phyloP scores from a whole-genome alignment of 2,888 invertebrate genomes.

The Oeneis ivallda region DNA sequence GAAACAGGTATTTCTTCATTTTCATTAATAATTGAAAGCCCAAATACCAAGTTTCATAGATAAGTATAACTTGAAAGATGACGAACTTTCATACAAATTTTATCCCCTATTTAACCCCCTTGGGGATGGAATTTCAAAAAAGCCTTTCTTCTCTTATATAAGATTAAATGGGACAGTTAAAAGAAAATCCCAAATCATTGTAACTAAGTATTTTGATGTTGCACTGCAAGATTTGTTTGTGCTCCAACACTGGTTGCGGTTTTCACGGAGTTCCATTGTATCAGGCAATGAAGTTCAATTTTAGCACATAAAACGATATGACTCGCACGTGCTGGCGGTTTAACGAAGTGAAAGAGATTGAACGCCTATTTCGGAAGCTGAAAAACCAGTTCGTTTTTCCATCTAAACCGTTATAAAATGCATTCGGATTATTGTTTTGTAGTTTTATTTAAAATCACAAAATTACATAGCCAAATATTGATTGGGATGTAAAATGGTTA shows the following conservation, averaged over 20 bases:
- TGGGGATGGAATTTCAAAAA: too few relatives aligned
- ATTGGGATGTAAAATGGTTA: background rate
- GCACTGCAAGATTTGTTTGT: background rate
- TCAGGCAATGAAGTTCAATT: slow-evolving; percentile 35
- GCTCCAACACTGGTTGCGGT: background rate
- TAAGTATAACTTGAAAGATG: too few relatives aligned
- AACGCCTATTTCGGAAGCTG: slow-evolving; percentile 17
- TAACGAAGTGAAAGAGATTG: slow-evolving; percentile 31
- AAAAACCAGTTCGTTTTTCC: background rate
- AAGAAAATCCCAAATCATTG: too few relatives aligned
- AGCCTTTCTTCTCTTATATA: too few relatives aligned
- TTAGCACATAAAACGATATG: slow-evolving; percentile 35
- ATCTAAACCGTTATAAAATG: background rate
- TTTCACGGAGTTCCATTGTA: slow-evolving; percentile 18
- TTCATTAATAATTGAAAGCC: too few relatives aligned
- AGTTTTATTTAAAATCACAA: background rate
- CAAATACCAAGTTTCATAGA: too few relatives aligned
- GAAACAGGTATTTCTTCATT: too few relatives aligned
- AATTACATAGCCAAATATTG: background rate
- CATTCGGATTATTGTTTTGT: background rate
- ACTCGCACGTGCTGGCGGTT: slow-evolving; percentile 28
- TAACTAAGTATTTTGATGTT: too few relatives aligned
- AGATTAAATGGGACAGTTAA: too few relatives aligned
- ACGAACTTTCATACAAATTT: too few relatives aligned
- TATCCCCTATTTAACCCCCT: too few relatives aligned